phyloP scores from a whole-genome alignment of 2,888 invertebrate genomes.

The Ochlodes sylvanus region DNA sequence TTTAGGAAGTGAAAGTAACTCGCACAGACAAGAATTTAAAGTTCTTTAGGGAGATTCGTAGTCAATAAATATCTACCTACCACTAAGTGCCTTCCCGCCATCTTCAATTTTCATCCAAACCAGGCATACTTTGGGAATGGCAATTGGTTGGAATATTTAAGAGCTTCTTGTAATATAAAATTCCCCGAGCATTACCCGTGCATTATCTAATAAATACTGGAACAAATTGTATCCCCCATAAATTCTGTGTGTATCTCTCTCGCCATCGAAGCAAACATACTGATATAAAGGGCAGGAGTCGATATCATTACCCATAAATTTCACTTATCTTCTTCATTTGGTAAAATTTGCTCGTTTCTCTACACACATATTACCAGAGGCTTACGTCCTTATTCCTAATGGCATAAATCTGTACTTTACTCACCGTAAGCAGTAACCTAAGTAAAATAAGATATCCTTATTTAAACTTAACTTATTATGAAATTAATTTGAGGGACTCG shows the following conservation, averaged over 20 bases:
- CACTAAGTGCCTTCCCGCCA: conserved; percentile 25
- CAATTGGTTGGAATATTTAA: conserved; percentile 27
- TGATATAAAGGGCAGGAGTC: conserved; percentile 72
- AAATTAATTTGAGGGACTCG: neutral
- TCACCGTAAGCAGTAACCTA: too few species aligned
- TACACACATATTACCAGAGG: conserved; percentile 7
- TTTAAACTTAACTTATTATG: neutral
- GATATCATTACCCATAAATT: conserved; percentile 79
- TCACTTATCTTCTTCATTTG: conserved; percentile 73
- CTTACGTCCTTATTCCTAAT: conserved; percentile 7
- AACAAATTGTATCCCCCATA: conserved; percentile 40
- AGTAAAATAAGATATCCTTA: neutral
- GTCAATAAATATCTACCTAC: conserved; percentile 31
- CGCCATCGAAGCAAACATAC: conserved; percentile 72
- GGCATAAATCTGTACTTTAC: conserved; percentile 2
- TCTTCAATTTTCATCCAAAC: conserved; percentile 20
- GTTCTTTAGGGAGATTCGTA: conserved; percentile 19
- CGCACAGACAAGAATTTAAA: conserved; percentile 20
- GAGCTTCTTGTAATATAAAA: conserved; percentile 32
- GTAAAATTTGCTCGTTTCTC: conserved; percentile 65
- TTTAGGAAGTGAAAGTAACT: conserved; percentile 10
- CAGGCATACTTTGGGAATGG: conserved; percentile 21
- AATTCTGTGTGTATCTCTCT: conserved; percentile 55
- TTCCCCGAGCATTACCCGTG: conserved; percentile 31
- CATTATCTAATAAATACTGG: conserved; percentile 38